A percentile compares a stretch with the other conserved stretches of the same genome.
Conservation (phyloP, 2,113 vertebrate species). For the Hoplias malabaricus region DNA sequence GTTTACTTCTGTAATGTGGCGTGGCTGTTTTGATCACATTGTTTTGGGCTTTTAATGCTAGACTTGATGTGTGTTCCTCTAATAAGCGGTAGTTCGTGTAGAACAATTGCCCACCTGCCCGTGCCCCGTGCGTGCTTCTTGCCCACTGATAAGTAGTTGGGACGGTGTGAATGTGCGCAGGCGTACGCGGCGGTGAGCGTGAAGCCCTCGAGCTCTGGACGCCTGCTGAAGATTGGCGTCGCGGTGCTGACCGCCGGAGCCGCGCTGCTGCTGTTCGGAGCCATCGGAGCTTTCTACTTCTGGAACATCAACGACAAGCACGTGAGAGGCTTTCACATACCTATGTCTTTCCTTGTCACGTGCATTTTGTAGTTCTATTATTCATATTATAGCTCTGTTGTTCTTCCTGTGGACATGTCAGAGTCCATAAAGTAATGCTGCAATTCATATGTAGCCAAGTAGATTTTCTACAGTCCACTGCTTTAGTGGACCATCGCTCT, state of each 20-base stretch:
- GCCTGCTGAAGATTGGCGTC: slow-evolving; percentile 83
- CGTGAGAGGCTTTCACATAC: slow-evolving; percentile 65
- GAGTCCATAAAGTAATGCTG: slow-evolving; percentile 55
- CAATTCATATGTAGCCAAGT: neutral
- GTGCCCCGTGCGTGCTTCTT: too few species aligned
- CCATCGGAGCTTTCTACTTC: slow-evolving; percentile 89
- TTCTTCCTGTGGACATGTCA: neutral
- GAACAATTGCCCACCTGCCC: too few species aligned
- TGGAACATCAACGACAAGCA: slow-evolving; percentile 89
- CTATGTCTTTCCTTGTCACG: neutral
- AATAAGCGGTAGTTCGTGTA: too few species aligned
- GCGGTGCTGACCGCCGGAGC: slow-evolving; percentile 84
- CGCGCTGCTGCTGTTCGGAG: slow-evolving; percentile 84
- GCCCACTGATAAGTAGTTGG: too few species aligned
- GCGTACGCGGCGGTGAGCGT: slow-evolving; percentile 73
- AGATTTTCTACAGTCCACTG: slow-evolving; percentile 24
- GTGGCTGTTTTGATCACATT: too few species aligned
- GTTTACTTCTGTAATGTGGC: too few species aligned
- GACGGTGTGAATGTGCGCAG: slow-evolving; percentile 47
- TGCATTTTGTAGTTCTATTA: too few species aligned
- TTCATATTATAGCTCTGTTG: too few species aligned
- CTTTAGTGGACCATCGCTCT: slow-evolving; percentile 65
- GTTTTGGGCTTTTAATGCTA: too few species aligned
- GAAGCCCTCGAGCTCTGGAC: slow-evolving; percentile 73
- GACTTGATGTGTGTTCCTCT: too few species aligned